Conservation (phyloP, 1,140 invertebrate genomes). For the Pemphigus obesinymphae region DNA sequence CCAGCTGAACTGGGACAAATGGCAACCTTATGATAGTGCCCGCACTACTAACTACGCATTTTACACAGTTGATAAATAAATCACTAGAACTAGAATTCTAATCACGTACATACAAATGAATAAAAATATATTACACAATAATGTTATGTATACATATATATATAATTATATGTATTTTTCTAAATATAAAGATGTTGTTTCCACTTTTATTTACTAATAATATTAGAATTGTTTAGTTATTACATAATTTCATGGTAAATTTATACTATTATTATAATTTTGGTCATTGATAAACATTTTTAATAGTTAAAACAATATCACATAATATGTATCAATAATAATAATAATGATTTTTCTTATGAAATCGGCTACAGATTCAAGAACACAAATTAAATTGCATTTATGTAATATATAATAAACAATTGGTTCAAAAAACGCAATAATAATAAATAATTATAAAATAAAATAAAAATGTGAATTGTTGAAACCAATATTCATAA, state of each 20-base stretch:
- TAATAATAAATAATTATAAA: neutral
- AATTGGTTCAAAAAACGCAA: neutral
- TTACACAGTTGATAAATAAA: too few relatives aligned
- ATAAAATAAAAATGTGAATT: neutral
- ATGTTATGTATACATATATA: neutral
- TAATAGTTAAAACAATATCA: conserved; percentile 25
- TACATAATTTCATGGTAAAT: neutral
- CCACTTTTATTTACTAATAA: neutral
- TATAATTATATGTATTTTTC: neutral
- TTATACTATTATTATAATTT: neutral
- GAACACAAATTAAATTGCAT: neutral
- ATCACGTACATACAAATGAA: too few relatives aligned
- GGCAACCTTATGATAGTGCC: too few relatives aligned
- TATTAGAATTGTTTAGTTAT: neutral
- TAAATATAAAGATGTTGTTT: neutral
- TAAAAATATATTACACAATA: neutral
- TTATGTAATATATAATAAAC: conserved; percentile 6
- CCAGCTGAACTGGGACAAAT: too few relatives aligned
- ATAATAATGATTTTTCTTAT: neutral
- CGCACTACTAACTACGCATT: too few relatives aligned
- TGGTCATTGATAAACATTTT: neutral
- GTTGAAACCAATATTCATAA: neutral
- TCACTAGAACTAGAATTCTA: too few relatives aligned
- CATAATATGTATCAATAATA: neutral
- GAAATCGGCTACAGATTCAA: neutral